Base-by-base conservation (phyloP, 2,113 vertebrate species). In the Nothocercus julius region DNA sequence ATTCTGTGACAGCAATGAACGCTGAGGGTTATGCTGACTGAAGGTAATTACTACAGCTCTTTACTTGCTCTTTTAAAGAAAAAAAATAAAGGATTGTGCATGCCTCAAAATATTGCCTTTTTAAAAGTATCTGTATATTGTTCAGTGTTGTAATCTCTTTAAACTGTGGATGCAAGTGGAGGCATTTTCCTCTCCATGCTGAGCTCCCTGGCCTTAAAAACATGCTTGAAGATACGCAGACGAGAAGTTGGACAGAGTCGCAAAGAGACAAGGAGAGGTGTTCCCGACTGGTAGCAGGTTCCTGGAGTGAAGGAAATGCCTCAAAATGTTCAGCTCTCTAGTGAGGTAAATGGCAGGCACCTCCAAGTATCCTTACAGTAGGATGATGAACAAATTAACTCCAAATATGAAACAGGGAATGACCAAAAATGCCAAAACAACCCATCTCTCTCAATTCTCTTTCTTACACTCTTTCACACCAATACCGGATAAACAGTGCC, bases 41-140 rank as follows among this genome's bases (percentile, higher is more conserved):
- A 94, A 92, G 82, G 95, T 89, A 95, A 97, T 96, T 96, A 92
- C 90, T 90, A 92, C 74, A 92, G 77, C 63, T 91, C 84, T 90
- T 91, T 62, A 7, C 85, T 67, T 85, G 42, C 86, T 87, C 54
- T 75, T 68, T 20, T 16, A 59, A 47, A n/a, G 44, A 53, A 66
- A 87, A 56, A 59, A 69, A 56, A 70, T 69, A 70, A 40, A 79
- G 42, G 36, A 3, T 40, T 49, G 74, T 84, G 82, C 51, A 45
- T 84, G 63, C 66, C 34, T 74, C 63, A 79, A 80, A 83, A 86
- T 62, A 66, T 27, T 36, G 16, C 45, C 27, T 78, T 77, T 76
- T 44, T 80, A 44, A 94, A 96, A 85, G 80, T 83, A 94, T 53
- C 93, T 88, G 80, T 77, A 94, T 63, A 92, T 84, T 62, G 63